Conservation (phyloP, 1,140 invertebrate genomes). For the Zaprionus lachaisei region DNA sequence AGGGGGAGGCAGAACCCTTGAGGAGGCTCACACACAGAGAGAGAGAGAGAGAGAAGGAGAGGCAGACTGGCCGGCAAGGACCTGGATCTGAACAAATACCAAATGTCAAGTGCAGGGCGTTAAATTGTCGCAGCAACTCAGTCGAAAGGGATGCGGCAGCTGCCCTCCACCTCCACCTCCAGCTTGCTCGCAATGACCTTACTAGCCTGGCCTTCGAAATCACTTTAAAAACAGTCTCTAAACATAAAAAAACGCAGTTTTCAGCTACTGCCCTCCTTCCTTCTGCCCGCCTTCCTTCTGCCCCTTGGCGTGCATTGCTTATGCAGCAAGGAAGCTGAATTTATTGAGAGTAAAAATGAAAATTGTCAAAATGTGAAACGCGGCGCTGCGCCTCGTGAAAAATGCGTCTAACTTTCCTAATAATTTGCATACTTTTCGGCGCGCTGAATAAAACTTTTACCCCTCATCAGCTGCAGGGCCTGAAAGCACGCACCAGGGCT, state of each 20-base stretch:
- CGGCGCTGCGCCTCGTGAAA: conserved; percentile 48
- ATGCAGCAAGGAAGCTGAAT: conserved; percentile 31
- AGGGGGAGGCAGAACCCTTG: conserved; percentile 14
- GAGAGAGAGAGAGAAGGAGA: conserved; percentile 3
- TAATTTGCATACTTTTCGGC: conserved; percentile 80
- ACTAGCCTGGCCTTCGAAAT: conserved; percentile 17
- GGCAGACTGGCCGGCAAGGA: conserved; percentile 30
- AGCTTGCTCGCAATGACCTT: conserved; percentile 15
- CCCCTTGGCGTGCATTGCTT: conserved; percentile 3
- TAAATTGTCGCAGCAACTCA: conserved; percentile 69
- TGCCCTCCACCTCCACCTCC: neutral
- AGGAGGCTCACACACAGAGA: neutral
- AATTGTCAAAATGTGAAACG: conserved; percentile 66
- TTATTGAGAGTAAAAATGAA: conserved; percentile 50
- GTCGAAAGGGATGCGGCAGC: conserved; percentile 22
- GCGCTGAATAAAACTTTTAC: conserved; percentile 54
- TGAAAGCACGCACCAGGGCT: neutral
- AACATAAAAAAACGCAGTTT: conserved; percentile 46
- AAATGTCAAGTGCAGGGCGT: conserved; percentile 77
- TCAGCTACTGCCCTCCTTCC: neutral
- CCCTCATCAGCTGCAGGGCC: conserved; percentile 7
- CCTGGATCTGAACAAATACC: conserved; percentile 50
- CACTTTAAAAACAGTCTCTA: conserved; percentile 32
- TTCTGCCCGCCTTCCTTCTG: neutral
- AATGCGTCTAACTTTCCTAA: conserved; percentile 77